Conservation (phyloP, 2,888 invertebrate species). For the Acleris laterana region DNA sequence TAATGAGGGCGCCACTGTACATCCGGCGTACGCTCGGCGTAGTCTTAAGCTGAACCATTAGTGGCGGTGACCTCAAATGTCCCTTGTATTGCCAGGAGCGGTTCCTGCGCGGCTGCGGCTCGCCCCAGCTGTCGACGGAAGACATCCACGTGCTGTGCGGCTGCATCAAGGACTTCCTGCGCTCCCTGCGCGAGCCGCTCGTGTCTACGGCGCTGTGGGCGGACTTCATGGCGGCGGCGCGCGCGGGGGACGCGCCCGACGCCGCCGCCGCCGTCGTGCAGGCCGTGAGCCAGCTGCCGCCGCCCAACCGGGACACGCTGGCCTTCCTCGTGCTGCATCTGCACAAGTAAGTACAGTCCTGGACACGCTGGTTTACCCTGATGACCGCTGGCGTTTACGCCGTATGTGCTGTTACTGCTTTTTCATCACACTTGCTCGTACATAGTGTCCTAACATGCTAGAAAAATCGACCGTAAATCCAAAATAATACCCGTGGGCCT, state of each 20-base stretch:
- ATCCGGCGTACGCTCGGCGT: too few relatives aligned
- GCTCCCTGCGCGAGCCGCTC: slow-evolving; percentile 94
- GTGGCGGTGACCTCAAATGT: too few relatives aligned
- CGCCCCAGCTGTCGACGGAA: slow-evolving; percentile 89
- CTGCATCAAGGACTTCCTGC: slow-evolving; percentile 96
- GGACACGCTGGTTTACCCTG: too few relatives aligned
- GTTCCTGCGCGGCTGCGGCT: slow-evolving; percentile 93
- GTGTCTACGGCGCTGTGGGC: slow-evolving; percentile 92
- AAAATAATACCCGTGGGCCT: too few relatives aligned
- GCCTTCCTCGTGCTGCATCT: slow-evolving; percentile 96
- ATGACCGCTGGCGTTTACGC: not conserved
- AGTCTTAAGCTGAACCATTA: too few relatives aligned
- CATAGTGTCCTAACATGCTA: too few relatives aligned
- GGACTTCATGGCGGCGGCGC: slow-evolving; percentile 90
- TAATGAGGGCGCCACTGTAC: too few relatives aligned
- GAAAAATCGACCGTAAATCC: too few relatives aligned
- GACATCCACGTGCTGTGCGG: slow-evolving; percentile 97
- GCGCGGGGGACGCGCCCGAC: slow-evolving; percentile 82
- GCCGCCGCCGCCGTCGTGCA: slow-evolving; percentile 87
- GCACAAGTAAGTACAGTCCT: slow-evolving; percentile 67
- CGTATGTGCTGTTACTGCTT: too few relatives aligned
- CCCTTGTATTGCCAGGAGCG: slow-evolving; percentile 84
- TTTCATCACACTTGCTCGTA: too few relatives aligned
- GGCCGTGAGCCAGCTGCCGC: slow-evolving; percentile 93
- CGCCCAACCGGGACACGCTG: slow-evolving; percentile 96